Evolutionary conservation across 2,797 vertebrate species (phyloP), one percentile per base, ranked within the genome.

Genomic region (Cuniculus paca): DNA sequence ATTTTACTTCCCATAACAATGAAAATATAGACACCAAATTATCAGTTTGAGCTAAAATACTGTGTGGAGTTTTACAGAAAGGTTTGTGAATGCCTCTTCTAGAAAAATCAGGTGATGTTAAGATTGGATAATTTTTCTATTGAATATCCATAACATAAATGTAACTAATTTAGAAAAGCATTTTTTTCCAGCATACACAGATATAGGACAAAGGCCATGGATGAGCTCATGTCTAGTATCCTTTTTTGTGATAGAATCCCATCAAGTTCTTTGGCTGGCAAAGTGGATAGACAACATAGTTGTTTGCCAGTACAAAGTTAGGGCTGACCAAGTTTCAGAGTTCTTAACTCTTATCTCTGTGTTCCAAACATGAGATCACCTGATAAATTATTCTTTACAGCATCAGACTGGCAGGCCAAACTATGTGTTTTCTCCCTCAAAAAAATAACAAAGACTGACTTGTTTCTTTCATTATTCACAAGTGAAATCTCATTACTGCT

Each of bases 331-430:
- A 48, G 28, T 91, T 95, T 91, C 77, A 91, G 17, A 95, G 52
- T 78, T 92, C 34, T 77, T 79, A 39, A 74, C n/a, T 79, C 92
- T 91, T 78, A 77, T 81, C 70, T 86, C 79, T 84, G 52, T 88
- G 50, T 63, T 95, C 77, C 82, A 91, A 94, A 74, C 72, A 82
- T 56, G 60, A 96, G 86, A 89, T 96, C 68, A 96, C 45, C 75
- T 85, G 79, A 91, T 94, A 93, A 77, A 86, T 74, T 95, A 86
- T 79, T 95, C 78, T 96, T 90, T 88, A 74, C n/a, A 75, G 56
- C 77, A 24, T 86, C 75, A 60, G 34, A 82, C 26, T 50, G 52
- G 88, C 36, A 83, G 24, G 20, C 34, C 16, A 83, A 58, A 63
- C 20, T 0, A 0, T 74, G 28, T 78, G 7, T 89, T 91, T 93